Evolutionary conservation across 2,888 invertebrate species (phyloP), one percentile per base, ranked within the genome.

Genomic region (Alviniconcha strummeri): DNA sequence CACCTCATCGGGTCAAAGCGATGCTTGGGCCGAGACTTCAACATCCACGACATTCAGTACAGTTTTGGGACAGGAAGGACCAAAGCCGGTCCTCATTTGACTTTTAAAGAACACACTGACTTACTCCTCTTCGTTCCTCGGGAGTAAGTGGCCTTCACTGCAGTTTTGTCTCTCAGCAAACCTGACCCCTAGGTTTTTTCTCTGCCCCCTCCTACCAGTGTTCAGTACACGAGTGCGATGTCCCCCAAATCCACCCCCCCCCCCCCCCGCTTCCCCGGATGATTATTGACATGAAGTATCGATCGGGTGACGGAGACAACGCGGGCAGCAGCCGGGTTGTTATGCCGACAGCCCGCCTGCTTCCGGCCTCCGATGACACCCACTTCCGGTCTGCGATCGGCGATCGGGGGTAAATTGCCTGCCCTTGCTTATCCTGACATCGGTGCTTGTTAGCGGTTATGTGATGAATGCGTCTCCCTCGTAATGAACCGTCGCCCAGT

Each of bases 341-440:
- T 81, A 81, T 81, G 81, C 75, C 81, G 74, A 81, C 81, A 74
- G 81, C 36, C 15, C 56, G 54, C 55, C 52, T 7, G 72, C 81
- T 81, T 81, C 81, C 81, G 71, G 81, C 74, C 74, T 54, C 52
- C 55, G 60, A 75, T 75, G n/a, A 56, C 81, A 60, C 36, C 60
- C 52, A 75, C 72, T 74, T 81, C 64, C 54, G 54, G 76, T 60
- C 60, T 19, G 75, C 57, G 82, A 72, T 67, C 72, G 79, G 82
- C 78, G 71, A 64, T 72, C 56, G 67, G 60, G 69, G 52, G 67
- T 57, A n/a, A 74, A 5, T 56, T 54, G 55, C 84, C 69, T 69
- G 80, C 56, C n/a, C 60, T 60, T 60, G 60, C 60, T 60, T 60
- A 60, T 60, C 60, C 60, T 60, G 60, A 71, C 71, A 19, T 71